phyloP scores from a whole-genome alignment of 2,113 vertebrate genomes.

The Lates calcarifer region DNA sequence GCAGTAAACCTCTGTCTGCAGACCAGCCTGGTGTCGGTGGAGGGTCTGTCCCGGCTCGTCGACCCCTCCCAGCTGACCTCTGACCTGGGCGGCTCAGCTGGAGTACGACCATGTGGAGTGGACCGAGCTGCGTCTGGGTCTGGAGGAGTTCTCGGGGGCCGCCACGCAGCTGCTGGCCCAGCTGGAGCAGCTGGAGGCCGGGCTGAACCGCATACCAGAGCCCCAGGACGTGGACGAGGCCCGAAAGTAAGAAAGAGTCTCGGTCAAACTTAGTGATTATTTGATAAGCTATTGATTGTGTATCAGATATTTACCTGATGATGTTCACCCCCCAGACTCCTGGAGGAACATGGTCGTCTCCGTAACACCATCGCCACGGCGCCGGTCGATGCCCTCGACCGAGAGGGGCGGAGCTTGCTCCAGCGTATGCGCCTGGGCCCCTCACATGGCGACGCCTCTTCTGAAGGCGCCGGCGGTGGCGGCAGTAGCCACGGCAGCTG shows the following conservation, averaged over 20 bases:
- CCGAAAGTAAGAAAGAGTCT: conserved; percentile 74
- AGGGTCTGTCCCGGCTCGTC: conserved; percentile 95
- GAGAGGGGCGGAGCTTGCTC: conserved; percentile 93
- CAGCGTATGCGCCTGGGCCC: conserved; percentile 93
- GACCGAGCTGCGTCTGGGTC: conserved; percentile 95
- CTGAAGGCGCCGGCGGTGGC: conserved; percentile 60
- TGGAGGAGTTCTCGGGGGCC: conserved; percentile 97
- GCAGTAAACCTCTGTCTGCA: conserved; percentile 60
- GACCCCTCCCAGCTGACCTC: conserved; percentile 97
- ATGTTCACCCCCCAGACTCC: conserved; percentile 80
- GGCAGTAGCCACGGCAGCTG: conserved; percentile 91
- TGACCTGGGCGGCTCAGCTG: conserved; percentile 96
- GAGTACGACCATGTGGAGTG: conserved; percentile 99
- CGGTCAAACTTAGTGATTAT: background rate
- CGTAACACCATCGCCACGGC: conserved; percentile 96
- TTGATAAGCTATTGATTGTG: background rate
- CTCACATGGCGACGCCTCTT: conserved; percentile 61
- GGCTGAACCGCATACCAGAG: conserved; percentile 91
- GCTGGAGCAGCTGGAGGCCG: conserved; percentile 96
- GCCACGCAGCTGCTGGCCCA: conserved; percentile 94
- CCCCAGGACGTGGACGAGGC: conserved; percentile 95
- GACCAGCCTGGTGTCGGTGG: conserved; percentile 99
- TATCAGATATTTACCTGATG: background rate
- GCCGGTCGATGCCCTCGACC: conserved; percentile 94
- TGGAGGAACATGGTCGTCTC: conserved; percentile 94